phyloP scores from a whole-genome alignment of 2,797 vertebrate genomes.

The Pseudotriccus pelzelni region DNA sequence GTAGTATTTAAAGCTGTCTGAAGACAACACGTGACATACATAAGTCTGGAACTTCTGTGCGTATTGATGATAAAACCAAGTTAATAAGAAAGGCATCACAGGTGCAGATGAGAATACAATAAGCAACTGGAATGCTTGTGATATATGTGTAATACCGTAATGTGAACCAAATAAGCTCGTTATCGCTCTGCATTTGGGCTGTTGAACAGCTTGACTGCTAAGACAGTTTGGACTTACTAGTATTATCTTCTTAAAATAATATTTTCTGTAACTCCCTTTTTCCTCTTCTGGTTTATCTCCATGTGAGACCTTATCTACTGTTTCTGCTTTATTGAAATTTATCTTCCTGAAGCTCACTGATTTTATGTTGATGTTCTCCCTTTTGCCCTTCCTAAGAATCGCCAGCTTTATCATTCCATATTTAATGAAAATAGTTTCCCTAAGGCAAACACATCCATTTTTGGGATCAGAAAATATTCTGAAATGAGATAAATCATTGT shows the following conservation, averaged over 20 bases:
- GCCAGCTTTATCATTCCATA: slow-evolving; percentile 3
- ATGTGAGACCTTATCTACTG: not conserved
- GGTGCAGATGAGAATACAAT: not conserved
- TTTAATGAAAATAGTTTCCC: slow-evolving; percentile 23
- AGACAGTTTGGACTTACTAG: not conserved
- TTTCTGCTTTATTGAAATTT: slow-evolving; percentile 31
- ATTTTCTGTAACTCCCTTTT: not conserved
- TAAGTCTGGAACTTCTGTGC: not conserved
- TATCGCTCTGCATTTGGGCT: not conserved
- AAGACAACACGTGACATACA: not conserved
- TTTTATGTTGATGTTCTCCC: not conserved
- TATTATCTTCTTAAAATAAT: not conserved
- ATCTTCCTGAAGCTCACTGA: not conserved
- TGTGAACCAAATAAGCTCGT: not conserved
- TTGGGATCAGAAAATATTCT: not conserved
- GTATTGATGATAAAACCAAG: not conserved
- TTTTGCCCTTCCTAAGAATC: not conserved
- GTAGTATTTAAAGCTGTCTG: not conserved
- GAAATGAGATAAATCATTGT: not conserved
- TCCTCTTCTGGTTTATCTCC: not conserved
- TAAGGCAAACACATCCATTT: not conserved
- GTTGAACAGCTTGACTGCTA: not conserved
- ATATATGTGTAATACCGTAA: not conserved
- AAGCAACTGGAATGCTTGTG: not conserved
- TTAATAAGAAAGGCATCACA: not conserved